These are phyloP conservation scores for Pterois miles DNA, from an alignment of 2,797 vertebrate genomes.

Conservation along the genomic window DNA sequence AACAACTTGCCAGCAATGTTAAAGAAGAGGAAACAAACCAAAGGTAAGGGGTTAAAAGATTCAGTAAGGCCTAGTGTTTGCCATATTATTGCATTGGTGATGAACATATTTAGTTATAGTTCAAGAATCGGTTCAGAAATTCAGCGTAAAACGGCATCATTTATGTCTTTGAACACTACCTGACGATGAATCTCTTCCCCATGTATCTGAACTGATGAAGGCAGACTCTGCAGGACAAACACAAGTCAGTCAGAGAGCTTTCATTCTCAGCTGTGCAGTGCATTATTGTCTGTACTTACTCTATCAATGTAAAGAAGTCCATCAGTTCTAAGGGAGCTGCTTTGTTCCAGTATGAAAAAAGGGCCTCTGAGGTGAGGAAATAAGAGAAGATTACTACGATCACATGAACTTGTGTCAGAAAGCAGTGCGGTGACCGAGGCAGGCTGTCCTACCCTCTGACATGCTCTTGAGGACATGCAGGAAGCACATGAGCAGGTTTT, in stretches of 20 bases:
- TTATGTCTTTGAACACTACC: slow-evolving; percentile 80
- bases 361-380: slow-evolving; percentile 85
- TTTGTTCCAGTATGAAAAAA: slow-evolving; percentile 98
- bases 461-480: slow-evolving; percentile 97
- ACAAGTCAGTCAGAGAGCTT: neutral
- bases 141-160: neutral
- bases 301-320: slow-evolving; percentile 96
- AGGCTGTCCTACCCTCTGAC: slow-evolving; percentile 91
- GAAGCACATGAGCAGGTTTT: slow-evolving; percentile 96
- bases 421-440: neutral
- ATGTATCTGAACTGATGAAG: slow-evolving; percentile 98
- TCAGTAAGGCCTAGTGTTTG: slow-evolving; percentile 45
- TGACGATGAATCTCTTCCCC: slow-evolving; percentile 97
- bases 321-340: slow-evolving; percentile 91
- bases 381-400: neutral
- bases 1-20: slow-evolving; percentile 75
- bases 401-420: neutral
- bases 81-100: neutral
- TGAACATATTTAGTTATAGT: neutral
- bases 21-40: slow-evolving; percentile 73
- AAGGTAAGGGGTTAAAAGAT: slow-evolving; percentile 85
- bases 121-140: neutral
- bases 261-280: no score
- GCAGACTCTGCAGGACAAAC: slow-evolving; percentile 88
- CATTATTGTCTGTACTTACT: slow-evolving; percentile 92